These are phyloP conservation scores for Cavia porcellus DNA, from an alignment of 2,113 vertebrate species.

Conservation along the genomic window DNA sequence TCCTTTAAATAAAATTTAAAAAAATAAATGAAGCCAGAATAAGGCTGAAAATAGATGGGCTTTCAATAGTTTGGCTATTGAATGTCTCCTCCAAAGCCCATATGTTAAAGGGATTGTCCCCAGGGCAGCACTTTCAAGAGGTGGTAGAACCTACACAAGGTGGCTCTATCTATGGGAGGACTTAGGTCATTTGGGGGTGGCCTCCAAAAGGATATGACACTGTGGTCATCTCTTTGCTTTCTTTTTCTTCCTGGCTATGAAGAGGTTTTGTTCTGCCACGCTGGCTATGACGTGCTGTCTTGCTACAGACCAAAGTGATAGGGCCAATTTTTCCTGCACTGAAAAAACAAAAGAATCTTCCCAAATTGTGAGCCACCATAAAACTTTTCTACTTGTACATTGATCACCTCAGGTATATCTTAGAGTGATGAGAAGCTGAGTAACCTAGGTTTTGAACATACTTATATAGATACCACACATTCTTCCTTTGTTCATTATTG, in stretches of 20 bases:
- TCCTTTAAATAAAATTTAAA: no score
- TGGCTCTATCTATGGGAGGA: background rate
- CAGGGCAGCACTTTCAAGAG: background rate
- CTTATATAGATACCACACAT: background rate
- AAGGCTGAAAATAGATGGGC: background rate
- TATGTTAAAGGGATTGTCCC: background rate
- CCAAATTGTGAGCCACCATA: background rate
- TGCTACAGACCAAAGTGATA: background rate
- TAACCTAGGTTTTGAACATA: background rate
- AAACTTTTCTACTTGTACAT: background rate
- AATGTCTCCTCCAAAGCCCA: background rate
- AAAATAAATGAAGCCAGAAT: background rate
- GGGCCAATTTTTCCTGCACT: background rate
- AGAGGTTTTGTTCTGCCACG: background rate
- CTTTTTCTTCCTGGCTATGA: background rate
- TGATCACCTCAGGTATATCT: background rate
- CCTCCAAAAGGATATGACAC: background rate
- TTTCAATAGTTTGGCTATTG: background rate
- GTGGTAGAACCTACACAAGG: background rate
- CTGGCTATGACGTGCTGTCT: background rate
- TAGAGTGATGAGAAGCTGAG: background rate
- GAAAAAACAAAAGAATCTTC: background rate
- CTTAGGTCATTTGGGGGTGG: background rate
- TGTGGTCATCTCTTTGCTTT: background rate
- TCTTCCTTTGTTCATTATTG: background rate